phyloP scores from a whole-genome alignment of 2,113 vertebrate genomes.

The Xenopus borealis region DNA sequence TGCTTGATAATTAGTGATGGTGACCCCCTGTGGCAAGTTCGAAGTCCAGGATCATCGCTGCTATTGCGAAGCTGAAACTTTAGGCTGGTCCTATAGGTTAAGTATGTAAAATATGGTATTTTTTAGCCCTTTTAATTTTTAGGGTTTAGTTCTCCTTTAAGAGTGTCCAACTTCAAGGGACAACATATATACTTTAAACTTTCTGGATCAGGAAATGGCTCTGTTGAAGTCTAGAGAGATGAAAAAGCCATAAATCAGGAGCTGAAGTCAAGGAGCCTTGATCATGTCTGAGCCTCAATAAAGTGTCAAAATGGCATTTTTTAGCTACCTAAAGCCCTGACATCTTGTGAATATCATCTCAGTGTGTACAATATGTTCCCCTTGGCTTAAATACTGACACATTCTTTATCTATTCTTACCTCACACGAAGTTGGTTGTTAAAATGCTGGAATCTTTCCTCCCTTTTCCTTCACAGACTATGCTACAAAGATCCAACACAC shows the following conservation, averaged over 20 bases:
- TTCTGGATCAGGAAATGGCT: not conserved
- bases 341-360: slow-evolving; percentile 13
- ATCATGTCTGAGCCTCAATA: not conserved
- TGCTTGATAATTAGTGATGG: too few relatives aligned
- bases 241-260: not conserved
- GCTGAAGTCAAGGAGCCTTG: not conserved
- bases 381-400: slow-evolving; percentile 23
- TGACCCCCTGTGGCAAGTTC: too few relatives aligned
- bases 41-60: too few relatives aligned
- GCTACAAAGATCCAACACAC: slow-evolving; percentile 53
- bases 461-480: slow-evolving; percentile 43
- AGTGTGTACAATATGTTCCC: slow-evolving; percentile 11
- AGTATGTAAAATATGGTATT: too few relatives aligned
- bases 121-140: too few relatives aligned
- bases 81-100: too few relatives aligned
- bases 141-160: not conserved
- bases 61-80: too few relatives aligned
- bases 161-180: not conserved
- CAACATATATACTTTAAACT: not conserved
- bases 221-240: not conserved
- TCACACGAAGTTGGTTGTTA: slow-evolving; percentile 34
- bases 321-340: not conserved
- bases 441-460: slow-evolving; percentile 37
- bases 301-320: not conserved
- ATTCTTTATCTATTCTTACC: slow-evolving; percentile 38